Conservation (phyloP, 2,797 vertebrate species). For the Microchirus variegatus region DNA sequence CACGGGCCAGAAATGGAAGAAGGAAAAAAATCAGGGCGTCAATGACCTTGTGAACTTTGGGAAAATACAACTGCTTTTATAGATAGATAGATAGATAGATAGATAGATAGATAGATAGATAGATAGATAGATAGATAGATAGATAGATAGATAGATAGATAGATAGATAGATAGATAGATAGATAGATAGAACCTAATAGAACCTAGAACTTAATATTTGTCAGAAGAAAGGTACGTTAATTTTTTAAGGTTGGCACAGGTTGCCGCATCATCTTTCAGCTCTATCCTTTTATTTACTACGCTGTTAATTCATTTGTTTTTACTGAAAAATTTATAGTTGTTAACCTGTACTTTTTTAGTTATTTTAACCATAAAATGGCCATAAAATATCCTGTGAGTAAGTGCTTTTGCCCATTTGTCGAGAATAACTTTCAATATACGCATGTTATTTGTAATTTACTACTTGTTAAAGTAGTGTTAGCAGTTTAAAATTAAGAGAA, state of each 20-base stretch:
- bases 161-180: conserved; percentile 17
- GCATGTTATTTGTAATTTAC: too few species aligned
- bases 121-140: conserved; percentile 3
- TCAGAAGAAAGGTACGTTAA: conserved; percentile 2
- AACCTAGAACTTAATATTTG: too few species aligned
- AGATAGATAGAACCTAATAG: neutral
- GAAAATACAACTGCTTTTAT: neutral
- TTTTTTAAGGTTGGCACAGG: conserved; percentile 5
- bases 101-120: conserved; percentile 15
- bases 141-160: conserved; percentile 1
- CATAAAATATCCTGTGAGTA: too few species aligned
- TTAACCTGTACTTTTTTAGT: too few species aligned
- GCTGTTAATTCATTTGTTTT: neutral
- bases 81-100: neutral
- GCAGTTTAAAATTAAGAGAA: too few species aligned
- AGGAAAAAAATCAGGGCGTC: conserved; percentile 12
- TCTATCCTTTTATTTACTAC: too few species aligned
- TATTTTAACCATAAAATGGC: too few species aligned
- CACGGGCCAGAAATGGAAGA: neutral
- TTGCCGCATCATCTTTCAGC: neutral
- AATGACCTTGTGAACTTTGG: conserved; percentile 20
- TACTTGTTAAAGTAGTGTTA: too few species aligned
- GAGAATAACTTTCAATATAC: too few species aligned
- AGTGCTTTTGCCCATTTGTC: too few species aligned
- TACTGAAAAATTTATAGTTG: too few species aligned